Evolutionary conservation across 2,113 vertebrate genomes (phyloP).

Genomic region (Callipepla californica): DNA sequence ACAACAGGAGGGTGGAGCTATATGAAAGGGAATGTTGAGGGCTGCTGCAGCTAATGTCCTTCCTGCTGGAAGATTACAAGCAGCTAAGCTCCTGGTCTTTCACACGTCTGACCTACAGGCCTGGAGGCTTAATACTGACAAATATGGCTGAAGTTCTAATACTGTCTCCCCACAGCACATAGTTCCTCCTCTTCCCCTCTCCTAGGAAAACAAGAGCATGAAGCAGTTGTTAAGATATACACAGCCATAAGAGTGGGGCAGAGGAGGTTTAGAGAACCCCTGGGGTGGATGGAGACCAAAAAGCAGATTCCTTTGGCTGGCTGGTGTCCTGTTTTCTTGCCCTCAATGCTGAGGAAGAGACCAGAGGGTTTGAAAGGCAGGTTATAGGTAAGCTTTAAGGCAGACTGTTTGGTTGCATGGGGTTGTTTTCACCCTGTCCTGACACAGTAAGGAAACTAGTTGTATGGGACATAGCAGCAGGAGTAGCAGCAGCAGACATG

Average conservation of each 20-base stretch:
- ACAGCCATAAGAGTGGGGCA: fast-evolving
- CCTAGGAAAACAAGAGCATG: not conserved
- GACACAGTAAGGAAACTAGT: conserved; percentile 77
- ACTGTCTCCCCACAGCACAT: conserved; percentile 53
- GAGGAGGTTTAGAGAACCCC: not conserved
- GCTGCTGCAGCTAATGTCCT: conserved; percentile 42
- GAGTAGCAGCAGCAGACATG: conserved; percentile 89
- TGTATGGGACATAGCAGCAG: conserved; percentile 87
- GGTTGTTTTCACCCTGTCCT: conserved; percentile 79
- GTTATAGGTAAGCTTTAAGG: conserved; percentile 87
- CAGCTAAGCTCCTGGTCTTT: conserved; percentile 8
- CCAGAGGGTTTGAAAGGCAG: conserved; percentile 76
- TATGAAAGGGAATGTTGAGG: not conserved
- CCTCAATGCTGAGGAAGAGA: conserved; percentile 59
- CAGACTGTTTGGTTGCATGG: conserved; percentile 84
- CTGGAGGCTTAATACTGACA: conserved; percentile 78
- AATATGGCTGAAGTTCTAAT: conserved; percentile 63
- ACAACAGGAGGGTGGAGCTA: not conserved
- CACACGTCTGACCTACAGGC: not conserved
- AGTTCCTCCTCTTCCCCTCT: not conserved
- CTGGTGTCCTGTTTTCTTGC: conserved; percentile 68
- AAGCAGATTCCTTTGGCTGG: conserved; percentile 61
- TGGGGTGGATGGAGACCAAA: conserved; percentile 1
- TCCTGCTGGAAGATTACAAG: conserved; percentile 44
- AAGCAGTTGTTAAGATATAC: not conserved